Base-by-base conservation (phyloP, 2,797 vertebrate species). In the Protonibea diacanthus region DNA sequence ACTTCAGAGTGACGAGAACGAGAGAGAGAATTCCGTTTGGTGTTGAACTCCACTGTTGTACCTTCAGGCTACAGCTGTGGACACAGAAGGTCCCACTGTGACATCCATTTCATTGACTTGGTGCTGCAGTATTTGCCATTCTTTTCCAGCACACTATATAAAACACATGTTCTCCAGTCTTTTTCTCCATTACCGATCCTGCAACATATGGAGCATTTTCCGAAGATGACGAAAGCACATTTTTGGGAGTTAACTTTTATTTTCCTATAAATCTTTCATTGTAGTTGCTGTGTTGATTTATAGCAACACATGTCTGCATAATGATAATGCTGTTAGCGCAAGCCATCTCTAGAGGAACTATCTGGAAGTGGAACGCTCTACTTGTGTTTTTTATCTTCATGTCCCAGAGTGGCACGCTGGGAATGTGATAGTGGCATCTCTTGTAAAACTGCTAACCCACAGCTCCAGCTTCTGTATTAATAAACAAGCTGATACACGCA, bases 1-100 rank as follows among this genome's bases (percentile, higher is more conserved):
- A 91, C 93, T 92, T 92, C 86, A 93, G 82, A 91, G 84, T 20
- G 72, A 64, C 81, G 71, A 27, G 83, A 80, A 69, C 11, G 64
- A 82, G 73, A 70, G 70, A 86, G 80, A 47, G 85, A 75, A 86
- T 84, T 87, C 72, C 23, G 66, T 90, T 90, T 90, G 89, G 90
- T 90, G 86, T 89, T 78, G 72, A 83, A 88, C 87, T 88, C 61
- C 80, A 44, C 76, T 88, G 84, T 87, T 81, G 78, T 84, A 91
- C 84, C 92, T 92, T 80, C 76, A 66, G 91, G 92, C 90, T 87
- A 85, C 74, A 71, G 81, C 74, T 42, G 12, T 68, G 86, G 81
- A 91, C 86, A 84, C 86, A 86, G 81, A 81, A 83, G 62, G 84
- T 87, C 84, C 82, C 76, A 83, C 83, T 82, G 82, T 89, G 83